These are phyloP conservation scores for Mythimna vitellina DNA, from an alignment of 2,888 invertebrate species.

Conservation along the genomic window DNA sequence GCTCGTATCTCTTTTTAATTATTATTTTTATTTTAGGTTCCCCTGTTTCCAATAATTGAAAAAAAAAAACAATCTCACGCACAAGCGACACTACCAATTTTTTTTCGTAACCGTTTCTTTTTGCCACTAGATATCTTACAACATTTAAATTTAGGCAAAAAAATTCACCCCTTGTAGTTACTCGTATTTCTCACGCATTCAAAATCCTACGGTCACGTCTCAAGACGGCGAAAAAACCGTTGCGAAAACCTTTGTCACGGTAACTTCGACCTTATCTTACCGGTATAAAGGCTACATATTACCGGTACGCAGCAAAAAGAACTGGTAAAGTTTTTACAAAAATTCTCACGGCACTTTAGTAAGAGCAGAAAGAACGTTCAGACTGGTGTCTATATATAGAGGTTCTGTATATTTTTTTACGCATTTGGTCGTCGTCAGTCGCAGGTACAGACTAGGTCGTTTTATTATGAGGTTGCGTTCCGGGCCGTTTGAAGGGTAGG, in stretches of 20 bases:
- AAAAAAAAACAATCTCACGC: slow-evolving; percentile 2
- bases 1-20: too few relatives aligned
- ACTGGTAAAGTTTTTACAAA: slow-evolving; percentile 53
- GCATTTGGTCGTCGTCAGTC: slow-evolving; percentile 45
- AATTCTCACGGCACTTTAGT: slow-evolving; percentile 68
- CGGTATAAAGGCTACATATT: neutral
- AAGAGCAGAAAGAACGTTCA: slow-evolving; percentile 42
- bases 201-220: slow-evolving; percentile 65
- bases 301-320: neutral
- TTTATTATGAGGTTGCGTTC: slow-evolving; percentile 34
- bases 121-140: slow-evolving; percentile 42
- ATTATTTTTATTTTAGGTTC: neutral
- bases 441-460: slow-evolving; percentile 9
- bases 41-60: neutral
- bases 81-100: neutral
- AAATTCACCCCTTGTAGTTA: slow-evolving; percentile 54
- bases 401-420: slow-evolving; percentile 35
- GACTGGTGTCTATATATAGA: slow-evolving; percentile 47
- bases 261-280: slow-evolving; percentile 18
- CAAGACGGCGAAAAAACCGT: slow-evolving; percentile 59
- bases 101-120: slow-evolving; percentile 11
- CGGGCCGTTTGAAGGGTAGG: slow-evolving; percentile 7
- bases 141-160: slow-evolving; percentile 60
- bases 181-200: slow-evolving; percentile 66
- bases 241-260: slow-evolving; percentile 4